These are phyloP conservation scores for Chrysolina oricalcia DNA, from an alignment of 2,888 invertebrate species.

Conservation along the genomic window DNA sequence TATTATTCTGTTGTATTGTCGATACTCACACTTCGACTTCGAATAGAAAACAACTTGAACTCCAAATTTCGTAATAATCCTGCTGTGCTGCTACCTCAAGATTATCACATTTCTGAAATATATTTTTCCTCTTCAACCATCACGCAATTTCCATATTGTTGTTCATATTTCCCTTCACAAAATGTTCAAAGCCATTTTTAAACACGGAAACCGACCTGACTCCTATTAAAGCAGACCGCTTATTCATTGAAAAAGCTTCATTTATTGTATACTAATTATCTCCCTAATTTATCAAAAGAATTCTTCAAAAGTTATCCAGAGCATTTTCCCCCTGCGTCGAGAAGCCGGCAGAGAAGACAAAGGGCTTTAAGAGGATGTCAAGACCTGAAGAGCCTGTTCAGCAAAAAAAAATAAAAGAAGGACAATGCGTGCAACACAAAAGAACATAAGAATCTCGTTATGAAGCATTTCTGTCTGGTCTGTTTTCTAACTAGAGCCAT, in stretches of 20 bases:
- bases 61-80: no score
- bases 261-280: slow-evolving; percentile 33
- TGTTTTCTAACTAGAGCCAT: slow-evolving; percentile 17
- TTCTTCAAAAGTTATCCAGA: slow-evolving; percentile 8
- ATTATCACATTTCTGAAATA: no score
- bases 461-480: slow-evolving; percentile 36
- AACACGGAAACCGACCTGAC: neutral
- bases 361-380: slow-evolving; percentile 19
- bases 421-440: slow-evolving; percentile 38
- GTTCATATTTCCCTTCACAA: neutral
- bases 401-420: slow-evolving; percentile 26
- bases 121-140: no score
- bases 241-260: slow-evolving; percentile 22
- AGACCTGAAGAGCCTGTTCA: slow-evolving; percentile 32
- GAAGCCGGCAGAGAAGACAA: slow-evolving; percentile 14
- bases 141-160: neutral
- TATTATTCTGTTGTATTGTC: no score
- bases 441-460: slow-evolving; percentile 35
- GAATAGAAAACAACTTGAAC: no score
- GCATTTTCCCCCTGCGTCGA: slow-evolving; percentile 4
- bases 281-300: slow-evolving; percentile 27
- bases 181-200: neutral
- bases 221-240: neutral
- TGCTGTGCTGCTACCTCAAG: no score
- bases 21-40: no score